Percentiles rank a stretch among this genome's conserved stretches.
Evolutionary conservation across 92 coral and sea anemone species (phyloP).

Genomic region (Zoanthus solanderi): DNA sequence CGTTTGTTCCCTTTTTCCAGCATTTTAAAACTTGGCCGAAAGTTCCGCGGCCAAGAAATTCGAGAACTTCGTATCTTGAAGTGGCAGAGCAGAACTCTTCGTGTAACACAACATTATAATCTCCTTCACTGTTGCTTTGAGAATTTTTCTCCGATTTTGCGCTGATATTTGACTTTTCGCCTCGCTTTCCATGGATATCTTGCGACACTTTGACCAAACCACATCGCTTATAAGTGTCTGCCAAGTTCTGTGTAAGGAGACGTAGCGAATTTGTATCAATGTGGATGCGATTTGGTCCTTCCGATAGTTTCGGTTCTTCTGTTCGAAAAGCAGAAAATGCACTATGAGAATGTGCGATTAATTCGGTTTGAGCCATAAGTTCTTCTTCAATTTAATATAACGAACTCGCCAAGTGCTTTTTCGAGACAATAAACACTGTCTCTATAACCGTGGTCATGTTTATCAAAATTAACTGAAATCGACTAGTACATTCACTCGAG

Average conservation of each 20-base stretch:
- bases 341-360: conserved; percentile 84
- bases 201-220: conserved; percentile 69
- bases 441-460: conserved; percentile 13
- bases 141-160: conserved; percentile 66
- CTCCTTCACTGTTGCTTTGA: conserved; percentile 91
- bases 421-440: conserved; percentile 49
- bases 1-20: conserved; percentile 99
- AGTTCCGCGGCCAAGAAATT: conserved; percentile 98
- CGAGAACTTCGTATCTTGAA: conserved; percentile 93
- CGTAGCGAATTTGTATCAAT: conserved; percentile 84
- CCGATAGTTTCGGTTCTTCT: conserved; percentile 9
- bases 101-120: conserved; percentile 91
- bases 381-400: conserved; percentile 9
- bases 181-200: conserved; percentile 73
- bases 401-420: conserved; percentile 24
- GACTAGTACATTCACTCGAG: not conserved
- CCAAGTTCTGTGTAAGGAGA: conserved; percentile 76
- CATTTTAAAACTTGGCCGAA: conserved; percentile 99
- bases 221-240: conserved; percentile 81
- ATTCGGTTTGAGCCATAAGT: conserved; percentile 91
- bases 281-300: conserved; percentile 67
- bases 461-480: conserved; percentile 3
- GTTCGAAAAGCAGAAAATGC: conserved; percentile 79
- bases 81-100: conserved; percentile 94
- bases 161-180: conserved; percentile 75